Conservation (phyloP, 2,113 vertebrate species). For the Eurystomus gularis region DNA sequence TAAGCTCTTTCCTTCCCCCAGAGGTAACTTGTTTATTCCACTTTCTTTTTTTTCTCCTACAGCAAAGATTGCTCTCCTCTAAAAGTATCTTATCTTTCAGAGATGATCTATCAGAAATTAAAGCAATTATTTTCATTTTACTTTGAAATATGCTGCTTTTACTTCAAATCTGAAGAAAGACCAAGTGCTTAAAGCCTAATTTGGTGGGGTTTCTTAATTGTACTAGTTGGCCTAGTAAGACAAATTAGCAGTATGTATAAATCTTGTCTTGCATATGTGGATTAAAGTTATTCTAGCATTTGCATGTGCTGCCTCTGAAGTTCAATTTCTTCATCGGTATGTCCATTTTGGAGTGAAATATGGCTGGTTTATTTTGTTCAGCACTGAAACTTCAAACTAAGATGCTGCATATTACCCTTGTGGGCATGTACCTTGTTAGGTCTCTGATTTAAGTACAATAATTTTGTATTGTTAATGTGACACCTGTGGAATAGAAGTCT, state of each 20-base stretch:
- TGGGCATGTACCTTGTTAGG: neutral
- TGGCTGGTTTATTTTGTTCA: neutral
- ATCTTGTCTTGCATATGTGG: neutral
- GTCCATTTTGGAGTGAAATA: neutral
- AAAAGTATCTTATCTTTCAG: neutral
- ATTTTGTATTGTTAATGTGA: neutral
- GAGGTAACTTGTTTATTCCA: neutral
- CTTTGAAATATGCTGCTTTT: neutral
- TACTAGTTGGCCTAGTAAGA: neutral
- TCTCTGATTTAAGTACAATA: neutral
- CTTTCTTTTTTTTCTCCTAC: neutral
- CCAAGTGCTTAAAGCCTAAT: neutral
- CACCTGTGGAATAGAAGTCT: neutral
- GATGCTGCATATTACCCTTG: neutral
- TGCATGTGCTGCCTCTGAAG: neutral
- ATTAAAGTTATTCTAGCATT: neutral
- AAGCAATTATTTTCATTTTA: neutral
- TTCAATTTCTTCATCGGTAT: neutral
- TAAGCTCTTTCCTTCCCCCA: neutral
- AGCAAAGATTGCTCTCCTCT: neutral
- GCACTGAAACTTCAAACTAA: neutral
- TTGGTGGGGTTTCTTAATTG: neutral
- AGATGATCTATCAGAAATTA: neutral
- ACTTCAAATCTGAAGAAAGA: neutral
- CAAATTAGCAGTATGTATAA: neutral